Evolutionary conservation across 2,113 vertebrate species (phyloP), one percentile per base, ranked within the genome.

Genomic region (Elephas maximus): DNA sequence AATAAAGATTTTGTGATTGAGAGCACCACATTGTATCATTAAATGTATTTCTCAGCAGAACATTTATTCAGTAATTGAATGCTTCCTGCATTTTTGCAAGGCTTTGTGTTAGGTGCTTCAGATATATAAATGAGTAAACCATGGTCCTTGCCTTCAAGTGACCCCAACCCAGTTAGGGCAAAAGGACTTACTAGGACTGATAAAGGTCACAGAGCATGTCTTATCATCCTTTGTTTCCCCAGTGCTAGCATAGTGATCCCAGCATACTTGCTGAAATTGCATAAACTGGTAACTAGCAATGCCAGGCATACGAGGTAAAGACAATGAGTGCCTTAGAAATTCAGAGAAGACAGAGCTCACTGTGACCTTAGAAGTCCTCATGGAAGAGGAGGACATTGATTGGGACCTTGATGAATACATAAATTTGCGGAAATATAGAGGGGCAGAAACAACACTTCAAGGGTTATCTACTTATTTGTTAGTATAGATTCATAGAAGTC

Each of bases 391-490:
- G 14, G 57, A 87, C 44, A 76, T 33, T 62, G 41, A 94, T 84
- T 37, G 57, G 18, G 48, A 12, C 17, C 48, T 48, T 48, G 57
- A 77, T 74, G 78, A 69, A 76, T 76, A 44, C 79, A 20, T 80
- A 76, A 65, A 84, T 82, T 86, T 86, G 57, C 41, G 8, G 88
- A n/a, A 17, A 12, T 76, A 67, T 80, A 90, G 76, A 91, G 51
- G 53, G 33, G 3, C 11, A 57, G 8, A 23, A 30, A 23, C 15
- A 44, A 53, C 7, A 79, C 63, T 93, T 83, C n/a, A n/a, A 20
- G 62, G 28, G 62, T 45, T 73, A 20, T 76, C 21, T 87, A 91
- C 82, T 65, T 91, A 87, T 83, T 91, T 93, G 45, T 88, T 91
- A 62, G 23, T 77, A 78, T 86, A 48, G 87, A 93, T 77, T 95